Evolutionary conservation across 2,113 vertebrate genomes (phyloP), one percentile per base, ranked within the genome.

Genomic region (Paratilapia polleni): DNA sequence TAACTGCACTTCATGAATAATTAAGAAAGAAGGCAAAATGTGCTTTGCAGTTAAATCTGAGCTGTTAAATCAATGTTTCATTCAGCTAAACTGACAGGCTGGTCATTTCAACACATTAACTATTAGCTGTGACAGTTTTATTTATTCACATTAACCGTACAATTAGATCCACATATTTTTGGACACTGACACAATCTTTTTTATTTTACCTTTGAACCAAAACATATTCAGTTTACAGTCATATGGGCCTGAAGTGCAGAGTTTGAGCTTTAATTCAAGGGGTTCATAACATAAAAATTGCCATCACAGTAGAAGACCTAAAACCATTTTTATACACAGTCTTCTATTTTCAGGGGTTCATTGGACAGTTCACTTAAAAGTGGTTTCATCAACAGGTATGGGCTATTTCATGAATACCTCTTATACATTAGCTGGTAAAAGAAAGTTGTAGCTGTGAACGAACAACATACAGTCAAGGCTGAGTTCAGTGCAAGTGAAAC

Each of bases 1-100:
- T 77, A 63, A 82, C 70, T 28, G 56, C 12, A 59, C 17, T 5
- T 76, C 47, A 17, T 93, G 22, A 94, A 93, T 92, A 87, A 91
- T 92, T 87, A 84, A 90, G 36, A 10, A 28, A 49, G 47, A 59
- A 11, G 62, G 52, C 70, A 78, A 81, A 79, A 89, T 10, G n/a
- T 22, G 41, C 41, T 31, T 58, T 47, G 8, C 70, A 54, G 79
- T 64, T 87, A 80, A 86, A 68, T 57, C 52, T 0, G 38, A 86
- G 73, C 24, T 4, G 7, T 80, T 88, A 84, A 82, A 92, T 81
- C 73, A 20, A 15, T 38, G 41, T 17, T 90, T 84, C 28, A 59
- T 56, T 59, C 57, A 54, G 31, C 82, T 87, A 80, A 54, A 82
- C 43, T 28, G 47, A 11, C n/a, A 52, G 5, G 0, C 31, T 13